Base-by-base conservation (phyloP, 2,888 invertebrate genomes). In the Iselma pallidipennis region DNA sequence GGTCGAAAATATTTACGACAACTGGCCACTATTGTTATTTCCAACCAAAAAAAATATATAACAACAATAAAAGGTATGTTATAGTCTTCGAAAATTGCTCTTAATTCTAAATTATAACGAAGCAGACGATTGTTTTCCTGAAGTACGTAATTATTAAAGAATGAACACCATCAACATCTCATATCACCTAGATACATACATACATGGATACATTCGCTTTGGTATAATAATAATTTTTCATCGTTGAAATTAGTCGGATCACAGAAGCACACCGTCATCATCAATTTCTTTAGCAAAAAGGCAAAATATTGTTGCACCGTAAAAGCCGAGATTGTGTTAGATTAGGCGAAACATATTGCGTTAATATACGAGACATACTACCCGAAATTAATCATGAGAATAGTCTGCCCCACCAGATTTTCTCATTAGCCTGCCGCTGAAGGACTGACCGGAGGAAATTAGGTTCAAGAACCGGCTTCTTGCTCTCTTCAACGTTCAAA, bases 361-460 rank as follows among this genome's bases (percentile, higher is more conserved):
- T 69, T 71, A 70, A 70, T 70, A 70, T 63, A 65, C 61, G 65
- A 66, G 70, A 66, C 68, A 66, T 67, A 71, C 66, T 70, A 59
- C 65, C 66, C 69, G 63, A 69, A 70, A 71, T 71, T 71, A 71
- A 71, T 71, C 71, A 71, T 68, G 66, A 61, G 57, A 61, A 66
- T 66, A 67, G 61, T 66, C 66, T 59, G 66, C 61, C 64, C 70
- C 69, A 64, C 70, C 70, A 66, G 70, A 69, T 69, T 72, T 70
- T 71, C 72, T 72, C 71, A 72, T 72, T 72, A 72, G 69, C 68
- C 69, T 65, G 68, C 68, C 69, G 68, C 67, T 66, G 66, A 61
- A 61, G 69, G 69, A 67, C 60, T 65, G 68, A 61, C 71, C 69
- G 58, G 63, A 62, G 66, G 70, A 69, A 71, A 71, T 71, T 71